phyloP scores from a whole-genome alignment of 2,888 invertebrate species.

The Oasisia sp. region DNA sequence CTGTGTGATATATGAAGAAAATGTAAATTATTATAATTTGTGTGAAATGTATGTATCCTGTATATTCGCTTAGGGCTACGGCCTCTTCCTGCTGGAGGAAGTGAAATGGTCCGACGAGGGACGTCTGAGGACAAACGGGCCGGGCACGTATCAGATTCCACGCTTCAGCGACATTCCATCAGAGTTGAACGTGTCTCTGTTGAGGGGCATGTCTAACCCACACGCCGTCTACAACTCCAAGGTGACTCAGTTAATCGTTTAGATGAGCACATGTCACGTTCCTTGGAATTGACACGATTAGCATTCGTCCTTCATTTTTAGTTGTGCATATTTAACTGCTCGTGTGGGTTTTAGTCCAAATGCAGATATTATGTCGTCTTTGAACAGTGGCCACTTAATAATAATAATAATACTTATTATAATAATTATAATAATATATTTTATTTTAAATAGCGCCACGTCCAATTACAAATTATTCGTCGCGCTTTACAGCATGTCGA shows the following conservation, averaged over 20 bases:
- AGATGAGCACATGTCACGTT: neutral
- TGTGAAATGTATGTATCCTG: neutral
- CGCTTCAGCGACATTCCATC: neutral
- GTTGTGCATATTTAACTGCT: neutral
- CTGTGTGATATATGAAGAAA: neutral
- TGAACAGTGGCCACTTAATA: no score
- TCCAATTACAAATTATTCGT: no score
- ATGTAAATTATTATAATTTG: neutral
- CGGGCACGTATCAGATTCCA: neutral
- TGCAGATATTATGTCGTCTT: neutral
- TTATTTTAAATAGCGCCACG: no score
- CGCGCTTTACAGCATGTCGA: no score
- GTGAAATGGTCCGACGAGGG: neutral
- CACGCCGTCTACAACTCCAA: neutral
- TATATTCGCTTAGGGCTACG: neutral
- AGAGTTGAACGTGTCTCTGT: neutral
- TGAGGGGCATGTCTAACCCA: neutral
- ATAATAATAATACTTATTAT: no score
- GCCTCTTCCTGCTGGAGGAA: neutral
- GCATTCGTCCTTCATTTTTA: neutral
- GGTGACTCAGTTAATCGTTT: neutral
- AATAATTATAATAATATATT: no score
- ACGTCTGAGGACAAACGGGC: neutral
- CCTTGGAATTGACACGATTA: neutral
- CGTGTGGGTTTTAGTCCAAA: neutral